Evolutionary conservation across 1,140 invertebrate genomes (phyloP).

Genomic region (Metaphire vulgaris): DNA sequence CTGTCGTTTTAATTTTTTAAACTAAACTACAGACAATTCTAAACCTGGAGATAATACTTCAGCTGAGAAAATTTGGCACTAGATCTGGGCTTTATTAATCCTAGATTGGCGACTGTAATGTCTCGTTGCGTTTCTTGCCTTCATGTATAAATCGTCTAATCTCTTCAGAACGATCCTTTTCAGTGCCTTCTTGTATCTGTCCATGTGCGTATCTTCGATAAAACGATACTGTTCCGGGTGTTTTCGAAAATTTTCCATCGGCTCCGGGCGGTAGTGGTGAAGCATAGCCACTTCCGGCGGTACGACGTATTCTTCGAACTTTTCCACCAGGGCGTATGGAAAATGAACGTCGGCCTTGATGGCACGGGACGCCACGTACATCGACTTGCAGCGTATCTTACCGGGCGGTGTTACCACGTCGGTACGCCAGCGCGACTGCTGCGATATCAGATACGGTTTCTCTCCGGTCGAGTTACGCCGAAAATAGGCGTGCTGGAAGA

Average conservation of each 20-base stretch:
- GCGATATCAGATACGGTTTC: slow-evolving; percentile 21
- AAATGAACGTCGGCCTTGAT: slow-evolving; percentile 18
- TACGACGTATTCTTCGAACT: slow-evolving; percentile 12
- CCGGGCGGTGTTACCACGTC: slow-evolving; percentile 12
- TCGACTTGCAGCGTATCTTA: slow-evolving; percentile 26
- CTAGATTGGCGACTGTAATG: no score
- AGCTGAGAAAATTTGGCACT: no score
- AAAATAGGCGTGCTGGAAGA: slow-evolving; percentile 27
- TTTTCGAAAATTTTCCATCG: slow-evolving; percentile 16
- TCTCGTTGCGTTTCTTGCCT: no score
- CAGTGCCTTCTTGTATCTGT: background rate
- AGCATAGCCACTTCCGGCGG: slow-evolving; percentile 18
- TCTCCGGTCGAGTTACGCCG: slow-evolving; percentile 15
- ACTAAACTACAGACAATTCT: no score
- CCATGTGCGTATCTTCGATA: slow-evolving; percentile 24
- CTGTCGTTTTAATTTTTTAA: no score
- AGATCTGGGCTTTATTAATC: no score
- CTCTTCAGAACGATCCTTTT: no score
- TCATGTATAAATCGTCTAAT: no score
- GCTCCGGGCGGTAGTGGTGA: slow-evolving; percentile 19
- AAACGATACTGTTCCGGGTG: slow-evolving; percentile 16
- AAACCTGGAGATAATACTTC: no score
- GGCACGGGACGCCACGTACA: slow-evolving; percentile 12
- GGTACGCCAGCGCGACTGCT: slow-evolving; percentile 22
- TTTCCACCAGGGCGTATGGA: slow-evolving; percentile 7